A percentile compares a stretch with the other conserved stretches of the same genome.
Evolutionary conservation across 1,140 invertebrate genomes (phyloP).

Genomic region (Idris sp.): DNA sequence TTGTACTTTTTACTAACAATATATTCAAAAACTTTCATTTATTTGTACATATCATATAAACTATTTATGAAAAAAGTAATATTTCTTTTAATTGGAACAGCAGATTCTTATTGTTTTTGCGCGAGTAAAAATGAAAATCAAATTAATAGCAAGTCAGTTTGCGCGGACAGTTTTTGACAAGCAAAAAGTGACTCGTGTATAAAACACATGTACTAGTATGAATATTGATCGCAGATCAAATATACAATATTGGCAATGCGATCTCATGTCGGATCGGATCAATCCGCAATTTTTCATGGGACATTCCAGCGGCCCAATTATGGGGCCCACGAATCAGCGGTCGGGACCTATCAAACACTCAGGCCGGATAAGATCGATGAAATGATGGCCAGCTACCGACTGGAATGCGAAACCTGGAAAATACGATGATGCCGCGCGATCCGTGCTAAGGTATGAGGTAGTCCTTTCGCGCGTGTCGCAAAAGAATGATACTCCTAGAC

Average conservation of each 20-base stretch:
- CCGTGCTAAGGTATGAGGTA: conserved; percentile 60
- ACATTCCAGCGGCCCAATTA: conserved; percentile 45
- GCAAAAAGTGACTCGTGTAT: background rate
- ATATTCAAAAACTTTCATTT: too few species aligned
- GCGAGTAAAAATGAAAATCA: too few species aligned
- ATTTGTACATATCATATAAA: too few species aligned
- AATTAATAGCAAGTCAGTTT: conserved; percentile 17
- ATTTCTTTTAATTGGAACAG: too few species aligned
- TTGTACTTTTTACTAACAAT: too few species aligned
- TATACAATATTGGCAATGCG: conserved; percentile 27
- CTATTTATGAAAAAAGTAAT: too few species aligned
- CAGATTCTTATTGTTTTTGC: too few species aligned
- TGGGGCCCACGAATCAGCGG: conserved; percentile 19
- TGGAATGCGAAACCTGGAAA: conserved; percentile 66
- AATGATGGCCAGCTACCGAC: conserved; percentile 34
- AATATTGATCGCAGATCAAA: conserved; percentile 34
- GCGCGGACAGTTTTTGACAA: too few species aligned
- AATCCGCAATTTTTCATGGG: conserved; percentile 35
- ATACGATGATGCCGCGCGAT: conserved; percentile 49
- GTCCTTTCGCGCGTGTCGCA: conserved; percentile 72
- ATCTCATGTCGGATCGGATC: conserved; percentile 20
- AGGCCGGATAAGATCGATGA: conserved; percentile 45
- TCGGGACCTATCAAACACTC: conserved; percentile 19
- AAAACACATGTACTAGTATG: conserved; percentile 36
- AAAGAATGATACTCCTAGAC: conserved; percentile 76